Base-by-base conservation (phyloP, 2,888 invertebrate species). In the Drosophila nr. fundita region DNA sequence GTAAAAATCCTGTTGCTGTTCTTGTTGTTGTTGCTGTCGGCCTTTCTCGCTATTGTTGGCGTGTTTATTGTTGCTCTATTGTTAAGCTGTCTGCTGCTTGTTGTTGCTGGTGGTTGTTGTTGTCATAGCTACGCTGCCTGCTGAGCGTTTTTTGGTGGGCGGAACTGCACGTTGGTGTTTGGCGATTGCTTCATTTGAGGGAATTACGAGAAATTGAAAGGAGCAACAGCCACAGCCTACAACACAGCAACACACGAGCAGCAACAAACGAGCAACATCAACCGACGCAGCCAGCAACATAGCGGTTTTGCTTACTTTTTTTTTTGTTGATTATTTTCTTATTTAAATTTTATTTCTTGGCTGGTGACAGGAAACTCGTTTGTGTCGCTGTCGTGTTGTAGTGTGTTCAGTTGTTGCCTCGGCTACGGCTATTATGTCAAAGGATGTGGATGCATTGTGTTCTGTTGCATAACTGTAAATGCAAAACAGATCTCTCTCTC, bases 401-500 rank as follows among this genome's bases (percentile, higher is more conserved):
- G 59, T 66, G 65, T 79, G 66, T 61, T 64, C 70, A 71, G 45
- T 76, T 63, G 73, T 54, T 42, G 55, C 64, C 59, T 50, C 45
- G 30, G 58, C 63, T 59, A 52, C 68, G 63, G 58, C 73, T 76
- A 75, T 82, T 85, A 83, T 85, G 80, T 76, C 85, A 78, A 87
- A 80, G 80, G 81, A 81, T 81, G 81, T 77, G 74, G 60, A 77
- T 80, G 82, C 80, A 82, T 80, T 84, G 84, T 82, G 57, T 78
- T 80, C 54, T 78, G 63, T 82, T 87, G 89, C 87, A 87, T 87
- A 87, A 87, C 87, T 84, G 87, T 87, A 80, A 86, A 86, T 76
- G 85, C 78, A 84, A 87, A 82, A 69, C 83, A 82, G 64, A 55
- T 21, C 54, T 59, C 54, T 68, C 42, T 36, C 24, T 24, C 66